Conservation (phyloP, 1,140 invertebrate genomes). For the Bombus fervidus region DNA sequence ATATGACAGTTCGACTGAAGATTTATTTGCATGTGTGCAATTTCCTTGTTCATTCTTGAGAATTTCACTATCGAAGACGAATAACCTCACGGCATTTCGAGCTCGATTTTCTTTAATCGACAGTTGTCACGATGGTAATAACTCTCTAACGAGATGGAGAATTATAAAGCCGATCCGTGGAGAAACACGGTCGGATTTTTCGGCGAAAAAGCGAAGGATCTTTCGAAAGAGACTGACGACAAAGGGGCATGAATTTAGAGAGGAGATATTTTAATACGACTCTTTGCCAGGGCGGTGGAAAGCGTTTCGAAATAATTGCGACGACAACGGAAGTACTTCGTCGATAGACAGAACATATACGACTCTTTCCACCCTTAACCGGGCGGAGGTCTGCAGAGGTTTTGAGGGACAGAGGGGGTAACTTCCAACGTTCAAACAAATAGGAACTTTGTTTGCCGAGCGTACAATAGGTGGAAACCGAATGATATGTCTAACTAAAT, state of each 20-base stretch:
- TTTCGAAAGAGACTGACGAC: background rate
- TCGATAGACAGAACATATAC: constrained; percentile 51
- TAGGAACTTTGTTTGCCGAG: constrained; percentile 78
- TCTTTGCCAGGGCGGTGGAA: constrained; percentile 27
- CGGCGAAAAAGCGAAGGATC: background rate
- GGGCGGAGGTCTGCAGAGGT: constrained; percentile 34
- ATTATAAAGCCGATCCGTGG: background rate
- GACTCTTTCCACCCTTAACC: constrained; percentile 43
- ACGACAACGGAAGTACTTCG: constrained; percentile 41
- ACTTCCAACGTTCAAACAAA: constrained; percentile 78
- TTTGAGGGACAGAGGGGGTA: constrained; percentile 16
- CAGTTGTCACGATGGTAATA: background rate
- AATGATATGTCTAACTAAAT: constrained; percentile 82
- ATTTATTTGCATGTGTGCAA: too few species aligned
- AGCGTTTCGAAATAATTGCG: constrained; percentile 58
- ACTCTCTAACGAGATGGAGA: background rate
- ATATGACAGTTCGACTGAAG: too few species aligned
- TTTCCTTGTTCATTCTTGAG: too few species aligned
- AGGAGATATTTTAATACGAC: constrained; percentile 39
- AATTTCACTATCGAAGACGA: too few species aligned
- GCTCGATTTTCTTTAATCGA: background rate
- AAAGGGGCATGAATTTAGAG: constrained; percentile 15
- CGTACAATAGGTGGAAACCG: constrained; percentile 80
- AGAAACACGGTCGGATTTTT: background rate
- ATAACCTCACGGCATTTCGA: too few species aligned